Evolutionary conservation across 2,888 invertebrate species (phyloP).

Genomic region (Platycnemis pennipes): DNA sequence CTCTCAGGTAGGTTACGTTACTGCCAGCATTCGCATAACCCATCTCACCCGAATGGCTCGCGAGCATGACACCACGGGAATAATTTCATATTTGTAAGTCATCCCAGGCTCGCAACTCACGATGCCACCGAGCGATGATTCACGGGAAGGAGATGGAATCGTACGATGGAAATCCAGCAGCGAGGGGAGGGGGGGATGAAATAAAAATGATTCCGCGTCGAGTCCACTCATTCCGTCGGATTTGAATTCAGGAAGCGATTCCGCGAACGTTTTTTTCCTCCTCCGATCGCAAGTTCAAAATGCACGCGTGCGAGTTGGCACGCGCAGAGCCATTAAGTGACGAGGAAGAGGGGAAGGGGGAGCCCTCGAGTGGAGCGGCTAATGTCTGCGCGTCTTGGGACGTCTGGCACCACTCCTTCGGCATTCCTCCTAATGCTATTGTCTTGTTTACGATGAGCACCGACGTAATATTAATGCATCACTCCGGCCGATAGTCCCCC

Average conservation of each 20-base stretch:
- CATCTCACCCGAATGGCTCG: neutral
- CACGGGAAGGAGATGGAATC: neutral
- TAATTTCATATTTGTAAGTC: neutral
- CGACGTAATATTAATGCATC: neutral
- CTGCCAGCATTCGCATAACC: neutral
- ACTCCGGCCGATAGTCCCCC: neutral
- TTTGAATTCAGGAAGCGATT: neutral
- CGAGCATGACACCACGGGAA: neutral
- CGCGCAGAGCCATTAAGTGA: neutral
- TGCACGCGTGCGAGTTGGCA: constrained; percentile 14
- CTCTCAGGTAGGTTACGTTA: neutral
- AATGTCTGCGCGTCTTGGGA: neutral
- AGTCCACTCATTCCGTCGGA: neutral
- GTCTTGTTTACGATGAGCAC: neutral
- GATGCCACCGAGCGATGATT: neutral
- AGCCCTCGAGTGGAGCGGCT: neutral
- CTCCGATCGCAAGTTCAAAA: neutral
- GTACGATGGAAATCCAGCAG: neutral
- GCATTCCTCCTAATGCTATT: constrained; percentile 4
- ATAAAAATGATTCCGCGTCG: neutral
- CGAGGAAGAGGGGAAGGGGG: neutral
- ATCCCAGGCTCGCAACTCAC: neutral
- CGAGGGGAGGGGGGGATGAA: neutral
- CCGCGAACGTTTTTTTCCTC: neutral
- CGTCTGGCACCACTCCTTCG: neutral